Evolutionary conservation across 2,888 invertebrate genomes (phyloP), one percentile per base, ranked within the genome.

Genomic region (Apotomis turbidana): DNA sequence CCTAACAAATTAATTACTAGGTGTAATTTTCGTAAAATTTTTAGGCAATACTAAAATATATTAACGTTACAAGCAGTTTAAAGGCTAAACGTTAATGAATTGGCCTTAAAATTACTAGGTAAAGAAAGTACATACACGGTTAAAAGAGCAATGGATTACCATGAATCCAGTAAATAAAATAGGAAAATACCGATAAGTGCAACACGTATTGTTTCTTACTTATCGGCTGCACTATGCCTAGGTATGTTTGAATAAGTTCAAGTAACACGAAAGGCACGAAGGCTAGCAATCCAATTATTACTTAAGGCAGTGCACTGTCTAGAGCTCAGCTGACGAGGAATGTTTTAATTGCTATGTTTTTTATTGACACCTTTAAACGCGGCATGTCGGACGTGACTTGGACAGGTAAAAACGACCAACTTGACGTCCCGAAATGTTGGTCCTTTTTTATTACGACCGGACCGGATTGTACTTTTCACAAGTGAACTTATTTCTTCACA

Each of bases 331-430:
- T 61, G 61, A 61, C 62, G 36, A 72, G 59, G 62, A 72, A 68
- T 68, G 69, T 73, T 74, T 73, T 71, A 73, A 74, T 73, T 73
- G 62, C 69, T 55, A 66, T 52, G 38, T 41, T 71, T 76, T 73
- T 76, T 73, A 73, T 71, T 73, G 75, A 72, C 74, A 71, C 74
- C 74, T 75, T 63, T 64, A 62, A 70, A 63, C 55, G 69, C 69
- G 71, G 61, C 63, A 38, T 60, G 64, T 70, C 68, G 58, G 64
- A 54, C 59, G 70, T 66, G 66, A 61, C 63, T 51, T 67, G 49
- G 67, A 55, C 76, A 75, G 74, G 74, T 76, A 75, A 73, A 72
- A 73, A 70, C 58, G 71, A 69, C 58, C 64, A 70, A 57, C 64
- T 64, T 71, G 66, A 75, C 70, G 70, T 70, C 69, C 66, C 70